Base-by-base conservation (phyloP, 2,888 invertebrate species). In the Prosapia bicincta region DNA sequence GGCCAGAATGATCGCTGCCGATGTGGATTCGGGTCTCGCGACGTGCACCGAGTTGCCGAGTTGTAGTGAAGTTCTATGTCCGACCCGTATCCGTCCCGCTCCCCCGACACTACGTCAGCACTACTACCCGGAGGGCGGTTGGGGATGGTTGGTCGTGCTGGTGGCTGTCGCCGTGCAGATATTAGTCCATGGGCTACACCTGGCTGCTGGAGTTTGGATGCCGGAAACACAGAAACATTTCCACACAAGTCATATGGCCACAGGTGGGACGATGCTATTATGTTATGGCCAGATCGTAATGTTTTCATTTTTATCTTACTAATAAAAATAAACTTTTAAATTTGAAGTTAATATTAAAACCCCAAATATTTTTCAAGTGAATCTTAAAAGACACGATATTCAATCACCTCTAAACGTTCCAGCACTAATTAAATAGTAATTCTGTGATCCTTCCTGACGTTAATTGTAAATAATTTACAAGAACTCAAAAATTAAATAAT, bases 91-190 rank as follows among this genome's bases (percentile, higher is more conserved):
- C 78, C 65, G 77, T 81, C 82, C 69, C 79, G 82, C 75, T 80
- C 80, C 70, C 82, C 80, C 80, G 78, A 87, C 87, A 71, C 85
- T 88, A 78, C 84, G 92, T 80, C 92, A 93, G 82, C 93, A 95
- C 83, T 94, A 94, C 85, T 95, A 94, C 85, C 94, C 94, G 32
- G 95, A 95, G 85, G 94, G 94, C 7, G 94, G 94, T 0, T 95
- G 94, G 94, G 95, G 95, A 6, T 95, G 94, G 93, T 89, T 93
- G 72, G 90, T 95, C 72, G 88, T 93, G 0, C 86, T 89, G 23
- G 92, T 91, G 26, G 92, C 91, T 23, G 88, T 93, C 25, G 84
- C 92, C 26, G 92, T 91, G 43, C 93, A 95, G 84, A 86, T 93
- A 32, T 85, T 95, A 38, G 89, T 91, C 24, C 91, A 93, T 82